phyloP scores from a whole-genome alignment of 2,113 vertebrate species.

The Elephantulus edwardii region DNA sequence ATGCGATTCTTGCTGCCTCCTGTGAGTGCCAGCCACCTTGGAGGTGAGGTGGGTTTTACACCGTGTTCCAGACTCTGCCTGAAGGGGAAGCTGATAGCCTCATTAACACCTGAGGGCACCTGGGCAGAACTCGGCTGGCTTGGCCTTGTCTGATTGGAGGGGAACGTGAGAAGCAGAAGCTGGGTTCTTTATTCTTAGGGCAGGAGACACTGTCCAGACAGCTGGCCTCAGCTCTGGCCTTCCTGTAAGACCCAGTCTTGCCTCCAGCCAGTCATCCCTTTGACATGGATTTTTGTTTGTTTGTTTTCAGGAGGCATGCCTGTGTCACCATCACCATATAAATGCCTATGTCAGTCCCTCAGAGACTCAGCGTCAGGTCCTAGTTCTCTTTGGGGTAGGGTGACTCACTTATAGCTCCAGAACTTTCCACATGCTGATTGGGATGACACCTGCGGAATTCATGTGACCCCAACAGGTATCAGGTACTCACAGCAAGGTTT shows the following conservation, averaged over 20 bases:
- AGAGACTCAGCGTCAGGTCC: background rate
- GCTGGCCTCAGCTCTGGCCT: too few relatives aligned
- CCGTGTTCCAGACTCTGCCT: background rate
- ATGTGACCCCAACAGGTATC: background rate
- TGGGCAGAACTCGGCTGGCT: background rate
- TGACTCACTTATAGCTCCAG: background rate
- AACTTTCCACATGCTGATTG: background rate
- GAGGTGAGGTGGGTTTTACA: conserved; percentile 32
- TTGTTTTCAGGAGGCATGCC: too few relatives aligned
- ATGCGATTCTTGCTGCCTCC: conserved; percentile 56
- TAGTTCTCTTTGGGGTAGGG: background rate
- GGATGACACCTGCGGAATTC: background rate
- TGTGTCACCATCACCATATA: too few relatives aligned
- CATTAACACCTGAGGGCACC: background rate
- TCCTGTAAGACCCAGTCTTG: too few relatives aligned
- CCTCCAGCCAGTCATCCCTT: too few relatives aligned
- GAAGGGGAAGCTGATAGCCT: conserved; percentile 30
- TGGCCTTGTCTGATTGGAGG: conserved; percentile 7
- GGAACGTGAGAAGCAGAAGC: background rate
- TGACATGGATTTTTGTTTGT: too few relatives aligned
- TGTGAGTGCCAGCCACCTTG: conserved; percentile 27
- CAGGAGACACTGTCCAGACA: too few relatives aligned
- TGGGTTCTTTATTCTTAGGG: too few relatives aligned
- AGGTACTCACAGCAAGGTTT: background rate
- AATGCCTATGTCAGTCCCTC: too few relatives aligned